Evolutionary conservation across 2,888 invertebrate species (phyloP), one percentile per base, ranked within the genome.

Genomic region (Maniola hyperantus): DNA sequence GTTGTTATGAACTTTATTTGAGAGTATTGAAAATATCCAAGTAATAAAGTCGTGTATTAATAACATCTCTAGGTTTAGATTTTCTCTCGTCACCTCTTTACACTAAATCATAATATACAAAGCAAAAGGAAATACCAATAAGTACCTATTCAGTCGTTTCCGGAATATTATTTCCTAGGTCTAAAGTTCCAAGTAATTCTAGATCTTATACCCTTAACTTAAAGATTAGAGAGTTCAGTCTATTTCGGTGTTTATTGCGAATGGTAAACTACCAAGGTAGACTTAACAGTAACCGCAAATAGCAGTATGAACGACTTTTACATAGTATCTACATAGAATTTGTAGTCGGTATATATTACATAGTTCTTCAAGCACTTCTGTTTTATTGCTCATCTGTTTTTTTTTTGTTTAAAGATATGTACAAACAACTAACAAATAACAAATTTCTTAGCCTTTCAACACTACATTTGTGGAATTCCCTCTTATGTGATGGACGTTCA

Each of bases 81-180:
- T 57, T 39, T 20, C 20, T 5, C 6, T 13, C 11, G 20, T 42
- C 42, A 57, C 13, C 20, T 57, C 57, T 5, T 42, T 42, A 8
- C 57, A 20, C 20, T 57, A 42, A 57, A 57, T 57, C 57, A 57
- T 57, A 39, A 55, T 59, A 46, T 46, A 59, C 59, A 59, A 59
- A 59, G 46, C 59, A 46, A 48, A 64, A 66, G 71, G 71, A 71
- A 71, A 66, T 57, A 58, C 60, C 59, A 58, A 66, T 66, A 51
- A 26, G 26, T 20, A 62, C 48, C 71, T 72, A 71, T 72, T 71
- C 53, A 66, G 72, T 65, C 61, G 61, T 58, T 69, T 69, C 67
- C 68, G 71, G 63, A 70, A 57, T 70, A 68, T 55, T 60, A 63
- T 68, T 71, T 66, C 62, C 60, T 66, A 68, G 62, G 60, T 63